Conservation (phyloP, 2,797 vertebrate genomes). For the Pitangus sulphuratus region DNA sequence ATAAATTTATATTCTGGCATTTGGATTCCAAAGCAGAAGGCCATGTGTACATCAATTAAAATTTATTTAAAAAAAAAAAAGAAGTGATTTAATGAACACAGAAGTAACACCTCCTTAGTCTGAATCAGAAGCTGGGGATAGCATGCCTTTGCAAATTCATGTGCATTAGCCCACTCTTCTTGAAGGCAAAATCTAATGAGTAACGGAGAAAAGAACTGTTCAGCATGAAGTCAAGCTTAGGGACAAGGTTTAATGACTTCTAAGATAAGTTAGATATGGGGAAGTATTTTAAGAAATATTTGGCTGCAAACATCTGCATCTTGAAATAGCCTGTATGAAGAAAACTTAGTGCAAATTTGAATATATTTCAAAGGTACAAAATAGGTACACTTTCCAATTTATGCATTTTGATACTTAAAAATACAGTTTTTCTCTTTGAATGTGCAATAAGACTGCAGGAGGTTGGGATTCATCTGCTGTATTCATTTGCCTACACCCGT, state of each 20-base stretch:
- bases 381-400: background rate
- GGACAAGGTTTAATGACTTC: background rate
- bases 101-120: constrained; percentile 31
- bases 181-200: constrained; percentile 13
- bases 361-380: background rate
- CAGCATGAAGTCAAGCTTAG: background rate
- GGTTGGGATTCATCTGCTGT: background rate
- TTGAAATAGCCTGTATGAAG: background rate
- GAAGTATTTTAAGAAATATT: background rate
- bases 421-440: background rate
- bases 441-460: background rate
- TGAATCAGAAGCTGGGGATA: constrained; percentile 29
- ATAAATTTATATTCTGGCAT: constrained; percentile 5
- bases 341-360: background rate
- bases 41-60: constrained; percentile 1
- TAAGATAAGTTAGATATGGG: background rate
- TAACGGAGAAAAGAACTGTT: background rate
- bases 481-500: background rate
- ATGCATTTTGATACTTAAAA: background rate
- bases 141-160: constrained; percentile 1
- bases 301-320: background rate
- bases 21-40: background rate
- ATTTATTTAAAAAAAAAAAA: background rate
- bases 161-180: background rate
- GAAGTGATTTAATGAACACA: background rate